Conservation (phyloP, 2,888 invertebrate genomes). For the Pachliopta kotzebuea region DNA sequence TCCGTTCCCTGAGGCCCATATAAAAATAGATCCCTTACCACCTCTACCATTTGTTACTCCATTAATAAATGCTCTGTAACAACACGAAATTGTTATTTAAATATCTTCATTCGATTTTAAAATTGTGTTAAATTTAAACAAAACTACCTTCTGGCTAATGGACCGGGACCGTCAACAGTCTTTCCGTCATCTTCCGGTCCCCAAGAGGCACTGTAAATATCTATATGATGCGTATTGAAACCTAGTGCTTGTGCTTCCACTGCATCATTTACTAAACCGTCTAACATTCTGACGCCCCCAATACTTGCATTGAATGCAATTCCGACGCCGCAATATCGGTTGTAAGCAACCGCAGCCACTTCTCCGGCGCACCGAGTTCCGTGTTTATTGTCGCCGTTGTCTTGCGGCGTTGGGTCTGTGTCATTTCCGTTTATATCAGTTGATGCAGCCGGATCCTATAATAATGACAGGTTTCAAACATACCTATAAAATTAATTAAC, state of each 20-base stretch:
- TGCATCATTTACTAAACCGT: conserved; percentile 97
- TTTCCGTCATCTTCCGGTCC: conserved; percentile 98
- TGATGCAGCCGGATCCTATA: conserved; percentile 95
- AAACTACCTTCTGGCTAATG: conserved; percentile 85
- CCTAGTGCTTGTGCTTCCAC: conserved; percentile 96
- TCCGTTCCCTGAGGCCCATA: conserved; percentile 99
- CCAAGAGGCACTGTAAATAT: conserved; percentile 98
- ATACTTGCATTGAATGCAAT: conserved; percentile 98
- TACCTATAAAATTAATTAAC: neutral
- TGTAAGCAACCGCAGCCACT: conserved; percentile 98
- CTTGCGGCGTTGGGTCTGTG: conserved; percentile 98
- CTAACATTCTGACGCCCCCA: conserved; percentile 98
- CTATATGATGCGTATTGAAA: conserved; percentile 95
- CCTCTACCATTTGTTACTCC: conserved; percentile 95
- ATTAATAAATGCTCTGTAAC: conserved; percentile 91
- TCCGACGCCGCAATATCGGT: conserved; percentile 97
- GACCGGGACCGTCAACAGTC: conserved; percentile 97
- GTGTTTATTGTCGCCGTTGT: conserved; percentile 99
- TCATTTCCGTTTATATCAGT: conserved; percentile 98
- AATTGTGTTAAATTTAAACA: neutral
- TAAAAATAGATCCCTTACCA: conserved; percentile 96
- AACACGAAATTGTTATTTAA: conserved; percentile 33
- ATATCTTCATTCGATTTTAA: too few relatives aligned
- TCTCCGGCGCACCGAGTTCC: conserved; percentile 99
- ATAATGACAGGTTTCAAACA: conserved; percentile 29